Evolutionary conservation across 2,113 vertebrate genomes (phyloP), one percentile per base, ranked within the genome.

Genomic region (Labeo rohita): DNA sequence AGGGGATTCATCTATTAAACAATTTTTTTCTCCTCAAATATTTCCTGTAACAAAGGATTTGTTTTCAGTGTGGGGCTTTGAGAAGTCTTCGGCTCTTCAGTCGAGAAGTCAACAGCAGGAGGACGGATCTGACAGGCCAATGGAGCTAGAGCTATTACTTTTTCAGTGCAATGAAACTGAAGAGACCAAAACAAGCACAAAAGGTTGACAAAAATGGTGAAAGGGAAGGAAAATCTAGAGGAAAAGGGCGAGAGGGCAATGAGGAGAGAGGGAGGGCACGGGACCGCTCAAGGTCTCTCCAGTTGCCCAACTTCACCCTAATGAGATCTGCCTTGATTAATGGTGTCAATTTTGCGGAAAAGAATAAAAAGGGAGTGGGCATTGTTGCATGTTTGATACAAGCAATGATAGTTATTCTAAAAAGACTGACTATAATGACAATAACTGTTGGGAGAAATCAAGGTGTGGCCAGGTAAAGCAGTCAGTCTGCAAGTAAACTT

Each of bases 251-350:
- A 63, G 81, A 79, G 73, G 66, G 80, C 68, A 84, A 13, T 36
- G 59, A 84, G 73, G 77, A 83, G 36, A 85, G 74, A 76, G 84
- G 84, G 73, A 82, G 87, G 85, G 59, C 73, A 75, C 45, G 28
- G 15, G 80, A 70, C 50, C 75, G 63, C 80, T 87, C 79, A 83
- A 88, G 89, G 85, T 88, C 86, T 82, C 79, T 85, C 39, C 84
- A 59, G 86, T 79, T 86, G 18, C 70, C 70, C 52, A 89, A 81
- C 89, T 89, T 84, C 73, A 88, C 86, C 61, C 75, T 90, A 90
- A 91, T 90, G 89, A 89, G 87, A 89, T 87, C 84, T 91, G 87
- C 84, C 73, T 85, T 91, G 90, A 91, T 90, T 90, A 91, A 91
- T 87, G 83, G 87, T 91, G 87, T 87, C 90, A 90, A 91, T 90